A percentile compares a stretch with the other conserved stretches of the same genome.
These are phyloP conservation scores for Equus przewalskii DNA, from an alignment of 2,113 vertebrate species.

Conservation along the genomic window DNA sequence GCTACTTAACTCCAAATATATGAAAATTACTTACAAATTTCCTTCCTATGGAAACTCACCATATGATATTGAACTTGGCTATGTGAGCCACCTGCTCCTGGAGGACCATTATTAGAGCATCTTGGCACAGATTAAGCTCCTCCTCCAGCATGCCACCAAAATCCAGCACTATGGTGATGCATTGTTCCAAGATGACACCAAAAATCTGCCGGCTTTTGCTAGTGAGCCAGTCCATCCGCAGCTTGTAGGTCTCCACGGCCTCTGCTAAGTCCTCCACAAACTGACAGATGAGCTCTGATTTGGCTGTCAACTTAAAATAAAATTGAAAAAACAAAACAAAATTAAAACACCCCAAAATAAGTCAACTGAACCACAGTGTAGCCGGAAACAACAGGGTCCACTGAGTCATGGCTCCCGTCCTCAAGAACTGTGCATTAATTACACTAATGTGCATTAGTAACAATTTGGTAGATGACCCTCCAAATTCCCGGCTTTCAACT, in stretches of 20 bases:
- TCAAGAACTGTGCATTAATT: background rate
- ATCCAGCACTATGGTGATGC: slow-evolving; percentile 88
- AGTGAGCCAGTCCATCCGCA: slow-evolving; percentile 90
- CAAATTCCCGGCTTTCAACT: background rate
- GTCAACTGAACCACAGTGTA: background rate
- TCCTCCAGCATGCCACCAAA: slow-evolving; percentile 71
- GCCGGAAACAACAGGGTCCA: background rate
- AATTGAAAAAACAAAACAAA: background rate
- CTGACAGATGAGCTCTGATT: slow-evolving; percentile 86
- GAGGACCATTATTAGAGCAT: slow-evolving; percentile 88
- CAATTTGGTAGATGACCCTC: background rate
- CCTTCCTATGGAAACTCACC: slow-evolving; percentile 84
- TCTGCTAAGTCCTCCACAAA: slow-evolving; percentile 84
- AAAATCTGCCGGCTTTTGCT: slow-evolving; percentile 90
- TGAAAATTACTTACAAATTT: background rate
- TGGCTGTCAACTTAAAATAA: slow-evolving; percentile 90
- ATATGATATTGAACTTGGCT: slow-evolving; percentile 89
- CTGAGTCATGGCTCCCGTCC: background rate
- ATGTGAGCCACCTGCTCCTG: slow-evolving; percentile 89
- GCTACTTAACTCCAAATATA: background rate
- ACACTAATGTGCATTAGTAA: background rate
- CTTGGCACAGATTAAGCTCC: slow-evolving; percentile 85
- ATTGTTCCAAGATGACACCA: slow-evolving; percentile 90
- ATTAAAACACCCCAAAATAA: background rate
- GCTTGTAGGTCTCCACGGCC: slow-evolving; percentile 85